Conservation (phyloP, 2,113 vertebrate genomes). For the Rhizomys pruinosus region DNA sequence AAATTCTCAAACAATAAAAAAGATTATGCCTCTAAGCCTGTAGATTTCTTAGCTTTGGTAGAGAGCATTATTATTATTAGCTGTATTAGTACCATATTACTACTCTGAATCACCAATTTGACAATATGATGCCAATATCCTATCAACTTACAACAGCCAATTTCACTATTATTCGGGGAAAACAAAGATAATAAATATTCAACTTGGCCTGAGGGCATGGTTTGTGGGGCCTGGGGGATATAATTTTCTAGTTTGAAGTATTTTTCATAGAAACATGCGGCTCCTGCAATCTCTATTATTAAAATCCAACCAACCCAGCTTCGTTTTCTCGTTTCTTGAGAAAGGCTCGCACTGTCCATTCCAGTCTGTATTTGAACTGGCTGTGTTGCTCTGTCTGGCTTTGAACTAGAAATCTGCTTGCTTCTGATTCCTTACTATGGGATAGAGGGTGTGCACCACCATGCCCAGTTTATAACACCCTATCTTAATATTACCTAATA, state of each 20-base stretch:
- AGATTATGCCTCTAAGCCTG: not conserved
- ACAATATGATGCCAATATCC: not conserved
- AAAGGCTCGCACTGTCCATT: no score
- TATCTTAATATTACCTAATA: not conserved
- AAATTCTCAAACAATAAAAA: not conserved
- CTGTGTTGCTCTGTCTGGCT: no score
- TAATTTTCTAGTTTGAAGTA: constrained; percentile 12
- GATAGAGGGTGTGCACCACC: not conserved
- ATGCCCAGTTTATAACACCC: not conserved
- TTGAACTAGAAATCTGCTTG: not conserved
- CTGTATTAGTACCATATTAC: not conserved
- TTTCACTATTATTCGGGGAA: not conserved
- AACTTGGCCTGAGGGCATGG: not conserved
- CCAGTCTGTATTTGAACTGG: no score
- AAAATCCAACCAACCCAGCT: not conserved
- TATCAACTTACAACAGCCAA: not conserved
- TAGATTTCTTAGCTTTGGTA: not conserved
- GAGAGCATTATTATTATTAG: not conserved
- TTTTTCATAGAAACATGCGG: not conserved
- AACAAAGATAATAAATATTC: not conserved
- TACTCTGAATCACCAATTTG: not conserved
- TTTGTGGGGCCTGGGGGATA: not conserved
- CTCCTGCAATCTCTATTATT: not conserved
- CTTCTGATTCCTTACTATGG: not conserved
- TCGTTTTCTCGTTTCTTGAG: no score